phyloP scores from a whole-genome alignment of 1,140 invertebrate genomes.

The Heliothis virescens region DNA sequence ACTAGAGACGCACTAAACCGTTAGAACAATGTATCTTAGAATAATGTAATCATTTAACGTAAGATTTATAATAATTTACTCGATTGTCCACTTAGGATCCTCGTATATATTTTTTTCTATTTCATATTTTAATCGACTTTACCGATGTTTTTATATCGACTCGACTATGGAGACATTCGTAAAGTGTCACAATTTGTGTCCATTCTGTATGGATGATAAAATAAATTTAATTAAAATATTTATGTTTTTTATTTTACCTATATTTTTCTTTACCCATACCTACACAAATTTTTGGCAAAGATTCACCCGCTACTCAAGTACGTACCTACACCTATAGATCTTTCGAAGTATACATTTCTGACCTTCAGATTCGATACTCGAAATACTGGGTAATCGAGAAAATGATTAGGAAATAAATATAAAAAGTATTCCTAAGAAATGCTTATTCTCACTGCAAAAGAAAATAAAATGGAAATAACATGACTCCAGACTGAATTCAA shows the following conservation, averaged over 20 bases:
- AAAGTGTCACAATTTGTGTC: constrained; percentile 78
- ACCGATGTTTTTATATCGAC: constrained; percentile 75
- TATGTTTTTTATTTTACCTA: constrained; percentile 55
- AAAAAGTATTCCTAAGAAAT: no score
- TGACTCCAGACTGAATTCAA: no score
- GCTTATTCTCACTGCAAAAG: no score
- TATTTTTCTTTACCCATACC: not conserved
- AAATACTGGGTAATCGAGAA: no score
- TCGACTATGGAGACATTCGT: constrained; percentile 77
- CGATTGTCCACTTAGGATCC: constrained; percentile 77
- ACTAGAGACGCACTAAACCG: constrained; percentile 43
- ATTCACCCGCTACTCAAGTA: no score
- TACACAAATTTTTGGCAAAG: no score
- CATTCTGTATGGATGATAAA: constrained; percentile 84
- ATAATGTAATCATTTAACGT: constrained; percentile 74
- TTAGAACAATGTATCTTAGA: constrained; percentile 70
- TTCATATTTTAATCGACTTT: constrained; percentile 77
- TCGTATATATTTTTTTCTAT: constrained; percentile 82
- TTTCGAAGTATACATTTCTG: no score
- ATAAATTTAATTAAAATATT: constrained; percentile 74
- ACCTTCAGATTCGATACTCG: no score
- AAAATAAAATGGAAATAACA: no score
- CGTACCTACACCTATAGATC: no score
- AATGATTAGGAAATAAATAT: no score
- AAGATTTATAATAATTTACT: constrained; percentile 75